Base-by-base conservation (phyloP, 1,140 invertebrate genomes). In the Teleopsis dalmanni region DNA sequence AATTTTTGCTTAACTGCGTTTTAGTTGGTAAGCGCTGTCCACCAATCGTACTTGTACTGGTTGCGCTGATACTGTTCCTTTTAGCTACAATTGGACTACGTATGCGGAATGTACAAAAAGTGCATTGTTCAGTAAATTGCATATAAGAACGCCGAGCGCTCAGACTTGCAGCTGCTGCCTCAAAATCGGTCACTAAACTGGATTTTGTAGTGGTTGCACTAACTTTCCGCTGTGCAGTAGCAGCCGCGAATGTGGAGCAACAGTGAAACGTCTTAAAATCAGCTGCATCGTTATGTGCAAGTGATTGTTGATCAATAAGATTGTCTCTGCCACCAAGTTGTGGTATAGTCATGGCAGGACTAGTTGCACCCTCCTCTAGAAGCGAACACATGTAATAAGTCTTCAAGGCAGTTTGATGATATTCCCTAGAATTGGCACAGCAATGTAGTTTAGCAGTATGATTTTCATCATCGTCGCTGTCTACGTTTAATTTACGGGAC, bases 81-180 rank as follows among this genome's bases (percentile, higher is more conserved):
- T 55, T 48, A 11, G 23, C 34, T 11, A 47, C 25, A 14, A 60
- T 25, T 0, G 57, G 55, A 50, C 57, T 57, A 14, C 57, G 44
- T 26, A 71, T 47, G 1, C 57, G 65, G 19, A 71, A 70, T 8
- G 68, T 69, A 49, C 68, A 71, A 11, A 70, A 44, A 3, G 65
- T 63, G 29, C 68, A 71, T 41, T 70, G 67, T 33, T 71, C 68
- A 2, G 59, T 65, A 26, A 65, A 70, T 38, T 71, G 63, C 4
- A 69, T 25, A 43, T 64, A 67, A 3, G 62, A 52, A 4, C 62
- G 57, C 11, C 42, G 21, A 9, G 46, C 29, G 16, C 45, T 9
- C 25, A 47, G n/a, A 9, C 55, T n/a, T 42, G 47, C 46, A 31
- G n/a, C 50, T 35, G 36, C 56, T 36, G 9, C 54, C 51, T 46